A percentile compares a stretch with the other conserved stretches of the same genome.
Evolutionary conservation across 2,797 vertebrate genomes (phyloP).

Genomic region (Lagorchestes hirsutus): DNA sequence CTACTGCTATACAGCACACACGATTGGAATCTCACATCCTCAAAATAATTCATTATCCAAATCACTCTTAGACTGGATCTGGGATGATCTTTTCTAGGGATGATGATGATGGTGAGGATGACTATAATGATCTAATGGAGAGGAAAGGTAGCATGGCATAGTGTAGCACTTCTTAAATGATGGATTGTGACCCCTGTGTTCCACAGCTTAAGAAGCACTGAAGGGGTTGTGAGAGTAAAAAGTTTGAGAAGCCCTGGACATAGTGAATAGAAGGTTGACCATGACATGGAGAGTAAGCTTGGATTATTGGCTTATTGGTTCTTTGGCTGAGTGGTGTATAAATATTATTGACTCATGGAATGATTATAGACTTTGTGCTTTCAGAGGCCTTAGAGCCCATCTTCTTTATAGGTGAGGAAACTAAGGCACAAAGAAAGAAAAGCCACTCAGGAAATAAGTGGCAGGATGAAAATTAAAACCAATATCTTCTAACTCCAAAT

Average conservation of each 20-base stretch:
- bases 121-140: background rate
- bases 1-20: background rate
- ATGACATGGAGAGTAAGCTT: background rate
- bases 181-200: too few species aligned
- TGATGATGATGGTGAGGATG: too few species aligned
- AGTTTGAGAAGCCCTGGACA: too few species aligned
- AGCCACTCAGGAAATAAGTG: background rate
- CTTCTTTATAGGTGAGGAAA: background rate
- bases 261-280: background rate
- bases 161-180: too few species aligned
- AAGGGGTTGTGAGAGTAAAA: too few species aligned
- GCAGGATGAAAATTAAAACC: background rate
- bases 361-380: background rate
- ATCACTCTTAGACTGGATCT: background rate
- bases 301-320: background rate
- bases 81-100: background rate
- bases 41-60: background rate
- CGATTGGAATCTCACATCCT: background rate
- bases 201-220: too few species aligned
- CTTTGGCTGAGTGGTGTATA: background rate
- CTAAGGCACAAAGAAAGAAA: background rate
- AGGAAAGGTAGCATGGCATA: background rate
- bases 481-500: background rate
- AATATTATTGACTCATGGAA: background rate
- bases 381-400: background rate